Base-by-base conservation (phyloP, 2,797 vertebrate genomes). In the Lacerta bilineata region DNA sequence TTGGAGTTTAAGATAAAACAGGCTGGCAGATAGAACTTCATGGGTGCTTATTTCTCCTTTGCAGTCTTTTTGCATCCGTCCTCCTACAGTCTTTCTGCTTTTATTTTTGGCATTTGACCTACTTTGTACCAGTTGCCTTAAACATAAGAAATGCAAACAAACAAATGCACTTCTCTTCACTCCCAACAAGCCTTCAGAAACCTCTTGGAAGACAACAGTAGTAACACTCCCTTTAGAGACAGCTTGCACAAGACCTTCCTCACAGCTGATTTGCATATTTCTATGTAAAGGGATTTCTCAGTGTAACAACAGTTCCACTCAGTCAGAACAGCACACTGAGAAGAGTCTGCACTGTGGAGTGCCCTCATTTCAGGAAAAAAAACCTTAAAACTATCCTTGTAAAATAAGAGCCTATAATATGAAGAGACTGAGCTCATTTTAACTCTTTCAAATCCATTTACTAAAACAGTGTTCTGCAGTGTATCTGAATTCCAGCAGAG, bases 101-200 rank as follows among this genome's bases (percentile, higher is more conserved):
- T 93, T 80, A 50, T 88, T 93, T 91, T 89, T 88, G 8, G 13
- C 84, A 64, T 85, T 91, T 93, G 88, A 90, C 50, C 84, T 79
- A 27, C 1, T 90, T 74, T 46, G 18, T 36, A 89, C 4, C 6
- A 74, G 69, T 90, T 55, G 78, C 33, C 69, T 90, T 86, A 93
- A 95, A 93, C 10, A 41, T 18, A 87, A 75, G 46, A 88, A 88
- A 85, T 76, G 66, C n/a, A 91, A 91, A 89, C 6, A 69, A 75
- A 87, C 43, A 86, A 88, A n/a, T 33, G 20, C 61, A 68, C n/a
- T 81, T 78, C 64, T 33, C 72, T 0, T 11, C 29, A 79, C 13
- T 80, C 20, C 17, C 17, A 41, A n/a, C 17, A 41, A n/a, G 46
- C 6, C 8, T 64, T 88, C 85, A 78, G 78, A 91, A 91, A 90